These are phyloP conservation scores for Characodon lateralis DNA, from an alignment of 2,797 vertebrate genomes.

Conservation along the genomic window DNA sequence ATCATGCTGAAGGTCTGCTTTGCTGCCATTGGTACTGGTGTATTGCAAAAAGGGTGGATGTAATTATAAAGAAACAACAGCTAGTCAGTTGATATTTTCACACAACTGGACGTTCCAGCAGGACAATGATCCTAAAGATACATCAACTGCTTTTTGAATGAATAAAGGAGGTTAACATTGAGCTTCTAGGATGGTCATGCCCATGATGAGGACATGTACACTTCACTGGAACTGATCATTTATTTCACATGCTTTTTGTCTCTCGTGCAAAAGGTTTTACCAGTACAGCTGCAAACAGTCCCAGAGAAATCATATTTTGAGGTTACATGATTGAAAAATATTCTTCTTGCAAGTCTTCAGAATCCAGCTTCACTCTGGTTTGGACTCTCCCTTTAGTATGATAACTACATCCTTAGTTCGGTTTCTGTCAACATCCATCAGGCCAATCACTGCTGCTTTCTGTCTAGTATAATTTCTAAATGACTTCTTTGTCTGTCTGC, in stretches of 20 bases:
- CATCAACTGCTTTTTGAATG: neutral
- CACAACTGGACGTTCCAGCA: neutral
- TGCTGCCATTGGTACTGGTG: neutral
- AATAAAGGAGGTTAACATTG: neutral
- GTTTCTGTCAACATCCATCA: conserved; percentile 43
- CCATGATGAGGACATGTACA: neutral
- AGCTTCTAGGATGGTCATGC: neutral
- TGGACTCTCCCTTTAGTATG: conserved; percentile 36
- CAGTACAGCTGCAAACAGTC: neutral
- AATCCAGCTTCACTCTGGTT: conserved; percentile 26
- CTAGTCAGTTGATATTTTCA: neutral
- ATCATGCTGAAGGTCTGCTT: neutral
- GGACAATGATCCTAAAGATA: neutral
- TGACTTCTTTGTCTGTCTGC: conserved; percentile 19
- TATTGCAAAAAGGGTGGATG: neutral
- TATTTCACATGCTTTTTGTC: neutral
- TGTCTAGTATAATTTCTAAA: conserved; percentile 32
- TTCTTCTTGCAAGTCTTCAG: conserved; percentile 5
- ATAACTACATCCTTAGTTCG: conserved; percentile 41
- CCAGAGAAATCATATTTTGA: conserved; percentile 15
- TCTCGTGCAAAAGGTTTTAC: neutral
- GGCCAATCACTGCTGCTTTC: conserved; percentile 34
- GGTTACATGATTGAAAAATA: neutral
- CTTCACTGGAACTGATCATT: neutral
- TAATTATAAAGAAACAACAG: neutral